Evolutionary conservation across 2,888 invertebrate species (phyloP), one percentile per base, ranked within the genome.

Genomic region (Hololepta plana): DNA sequence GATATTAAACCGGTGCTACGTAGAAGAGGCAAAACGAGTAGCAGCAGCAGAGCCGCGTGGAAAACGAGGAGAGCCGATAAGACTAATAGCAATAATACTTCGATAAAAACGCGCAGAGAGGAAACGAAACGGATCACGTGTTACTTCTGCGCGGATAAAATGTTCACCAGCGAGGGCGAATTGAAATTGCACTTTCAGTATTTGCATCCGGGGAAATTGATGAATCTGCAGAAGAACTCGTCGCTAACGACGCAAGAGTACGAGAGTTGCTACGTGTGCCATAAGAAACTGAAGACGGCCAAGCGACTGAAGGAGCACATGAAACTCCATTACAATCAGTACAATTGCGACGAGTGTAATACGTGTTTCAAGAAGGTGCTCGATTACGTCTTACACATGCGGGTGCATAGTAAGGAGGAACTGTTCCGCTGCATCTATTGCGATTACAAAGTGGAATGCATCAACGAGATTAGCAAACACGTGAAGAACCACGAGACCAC

Each of bases 101-200:
- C 4, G 24, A 24, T 3, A 14, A n/a, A 29, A 11, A 22, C 26
- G 20, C 63, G 64, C 29, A 60, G 60, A 0, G 62, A 62, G 12
- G 63, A 63, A 33, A 49, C 33, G 48, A 62, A 25, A 10, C 29
- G 29, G 13, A 24, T 25, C 12, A 22, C 22, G 10, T 29, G 29
- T 10, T 26, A 29, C 12, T 21, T 29, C 2, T 29, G 29, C 17
- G 29, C 25, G 9, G 29, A 24, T 4, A 24, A 15, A n/a, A n/a
- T n/a, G n/a, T n/a, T n/a, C n/a, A n/a, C n/a, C n/a, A n/a, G n/a
- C 5, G n/a, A 24, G 11, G 10, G 20, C 5, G 28, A 33, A 12
- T 28, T 33, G 9, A 33, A 30, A 17, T 17, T n/a, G 7, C 17
- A 17, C 17, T 17, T 17, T 17, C 7, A 17, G n/a, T 17, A 8